phyloP scores from a whole-genome alignment of 2,113 vertebrate species.

The Halcyon senegalensis region DNA sequence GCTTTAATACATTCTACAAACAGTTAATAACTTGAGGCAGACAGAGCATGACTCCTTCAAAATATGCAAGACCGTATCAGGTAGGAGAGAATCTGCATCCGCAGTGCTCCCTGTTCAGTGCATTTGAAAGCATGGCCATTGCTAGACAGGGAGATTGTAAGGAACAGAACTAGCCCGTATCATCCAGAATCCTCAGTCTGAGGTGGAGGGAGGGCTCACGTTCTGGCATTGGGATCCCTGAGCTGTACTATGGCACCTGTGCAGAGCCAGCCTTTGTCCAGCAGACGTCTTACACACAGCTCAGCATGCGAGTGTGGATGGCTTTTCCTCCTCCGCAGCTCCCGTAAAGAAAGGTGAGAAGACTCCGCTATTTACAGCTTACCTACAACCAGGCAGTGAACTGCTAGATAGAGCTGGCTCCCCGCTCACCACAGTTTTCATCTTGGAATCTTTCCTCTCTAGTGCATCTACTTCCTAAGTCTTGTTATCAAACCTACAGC shows the following conservation, averaged over 20 bases:
- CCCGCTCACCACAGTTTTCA: fast-evolving
- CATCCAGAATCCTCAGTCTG: background rate
- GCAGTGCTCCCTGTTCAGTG: background rate
- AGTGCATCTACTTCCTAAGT: background rate
- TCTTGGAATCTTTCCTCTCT: background rate
- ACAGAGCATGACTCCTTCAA: background rate
- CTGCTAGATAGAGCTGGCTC: background rate
- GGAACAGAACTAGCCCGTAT: background rate
- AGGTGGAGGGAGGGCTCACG: background rate
- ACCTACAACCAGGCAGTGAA: background rate
- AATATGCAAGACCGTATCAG: background rate
- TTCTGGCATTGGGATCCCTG: background rate
- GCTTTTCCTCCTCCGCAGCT: background rate
- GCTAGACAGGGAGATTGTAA: background rate
- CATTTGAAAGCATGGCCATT: background rate
- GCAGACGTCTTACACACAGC: background rate
- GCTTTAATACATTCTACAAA: background rate
- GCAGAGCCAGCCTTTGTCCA: background rate
- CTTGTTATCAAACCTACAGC: background rate
- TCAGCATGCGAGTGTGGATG: background rate
- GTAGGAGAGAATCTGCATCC: background rate
- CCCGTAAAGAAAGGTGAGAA: background rate
- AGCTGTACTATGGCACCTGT: background rate
- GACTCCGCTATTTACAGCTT: background rate
- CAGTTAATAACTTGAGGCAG: background rate